Evolutionary conservation across 2,888 invertebrate genomes (phyloP), one percentile per base, ranked within the genome.

Genomic region (Cenopis cana): DNA sequence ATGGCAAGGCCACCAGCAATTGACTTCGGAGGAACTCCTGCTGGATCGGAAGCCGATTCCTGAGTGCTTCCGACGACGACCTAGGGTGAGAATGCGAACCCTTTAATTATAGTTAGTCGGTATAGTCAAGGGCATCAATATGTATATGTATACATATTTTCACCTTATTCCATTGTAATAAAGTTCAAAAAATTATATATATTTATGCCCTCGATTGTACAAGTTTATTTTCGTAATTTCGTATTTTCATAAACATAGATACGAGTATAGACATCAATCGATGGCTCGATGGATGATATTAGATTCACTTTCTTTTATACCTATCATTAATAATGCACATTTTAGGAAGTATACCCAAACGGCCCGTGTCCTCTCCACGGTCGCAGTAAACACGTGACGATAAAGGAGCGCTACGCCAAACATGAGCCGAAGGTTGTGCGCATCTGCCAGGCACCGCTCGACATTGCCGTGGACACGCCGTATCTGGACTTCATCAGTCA

Each of bases 321-420:
- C n/a, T n/a, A n/a, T n/a, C n/a, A n/a, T n/a, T n/a, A n/a, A n/a
- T n/a, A 33, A 33, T 33, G 5, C 33, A 33, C 3, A 2, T 79
- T 80, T 0, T 81, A 90, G 90, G 85, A 86, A 81, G 80, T 89
- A n/a, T 78, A 76, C 61, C 84, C 86, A 0, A 89, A 90, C 76
- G 74, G 85, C 0, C 86, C 84, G 0, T 90, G 89, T 52, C 88
- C 90, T 0, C 74, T 89, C 12, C 79, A 85, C 49, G 83, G 81
- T 0, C 79, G 79, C 0, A 74, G 77, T 0, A 82, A 79, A 0
- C 77, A 76, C 1, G 75, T 88, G 11, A 79, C 78, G 0, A 72
- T 85, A 1, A 82, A 80, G 1, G 81, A 83, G 18, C 76, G 79
- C 0, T 72, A 75, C 2, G 74, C 65, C 2, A 59, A 75, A 3